Evolutionary conservation across 2,888 invertebrate genomes (phyloP).

Genomic region (Cotesia congregata): DNA sequence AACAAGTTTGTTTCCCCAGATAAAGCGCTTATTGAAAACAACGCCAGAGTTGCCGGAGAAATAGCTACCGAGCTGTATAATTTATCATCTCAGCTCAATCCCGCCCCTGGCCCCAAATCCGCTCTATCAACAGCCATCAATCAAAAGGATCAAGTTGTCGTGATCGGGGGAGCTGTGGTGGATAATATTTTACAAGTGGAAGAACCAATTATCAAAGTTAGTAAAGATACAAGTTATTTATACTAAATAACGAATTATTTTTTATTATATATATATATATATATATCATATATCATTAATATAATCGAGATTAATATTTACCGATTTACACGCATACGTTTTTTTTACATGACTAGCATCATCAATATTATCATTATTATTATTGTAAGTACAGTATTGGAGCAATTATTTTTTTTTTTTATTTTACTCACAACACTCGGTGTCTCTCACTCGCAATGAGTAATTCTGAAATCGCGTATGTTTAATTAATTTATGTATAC

Average conservation of each 20-base stretch:
- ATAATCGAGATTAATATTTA: conserved; percentile 46
- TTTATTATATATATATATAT: conserved; percentile 60
- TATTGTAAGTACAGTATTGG: conserved; percentile 19
- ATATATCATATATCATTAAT: conserved; percentile 52
- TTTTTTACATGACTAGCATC: not conserved
- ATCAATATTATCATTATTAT: conserved; percentile 1
- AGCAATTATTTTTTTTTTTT: conserved; percentile 19
- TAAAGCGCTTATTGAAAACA: conserved; percentile 93
- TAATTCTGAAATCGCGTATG: not conserved
- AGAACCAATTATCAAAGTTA: conserved; percentile 78
- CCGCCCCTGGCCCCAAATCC: not conserved
- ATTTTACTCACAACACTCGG: not conserved
- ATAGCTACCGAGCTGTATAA: conserved; percentile 74
- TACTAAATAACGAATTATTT: conserved; percentile 68
- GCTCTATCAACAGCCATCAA: conserved; percentile 4
- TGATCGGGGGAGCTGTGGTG: conserved; percentile 85
- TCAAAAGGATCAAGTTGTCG: conserved; percentile 66
- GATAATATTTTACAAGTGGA: conserved; percentile 79
- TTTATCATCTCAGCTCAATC: conserved; percentile 5
- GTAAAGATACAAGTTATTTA: conserved; percentile 62
- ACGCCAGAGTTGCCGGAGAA: conserved; percentile 86
- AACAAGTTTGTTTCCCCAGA: conserved; percentile 72
- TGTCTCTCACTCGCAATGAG: conserved; percentile 25
- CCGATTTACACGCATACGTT: conserved; percentile 38
- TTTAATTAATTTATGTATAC: conserved; percentile 60